Conservation (phyloP, 2,797 vertebrate species). For the Zenarchopterus dispar region DNA sequence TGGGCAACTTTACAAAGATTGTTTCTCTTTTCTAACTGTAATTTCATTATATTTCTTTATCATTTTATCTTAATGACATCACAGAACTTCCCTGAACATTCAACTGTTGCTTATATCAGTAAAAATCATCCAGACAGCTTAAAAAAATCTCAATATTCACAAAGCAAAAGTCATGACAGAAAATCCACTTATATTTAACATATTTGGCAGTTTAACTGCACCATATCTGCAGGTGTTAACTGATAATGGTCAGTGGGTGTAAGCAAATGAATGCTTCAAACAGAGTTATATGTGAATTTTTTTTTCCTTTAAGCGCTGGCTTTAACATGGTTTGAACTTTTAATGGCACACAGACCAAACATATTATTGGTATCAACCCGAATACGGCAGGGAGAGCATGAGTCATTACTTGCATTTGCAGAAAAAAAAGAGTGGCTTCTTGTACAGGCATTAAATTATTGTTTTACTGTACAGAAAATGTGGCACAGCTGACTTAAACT, state of each 20-base stretch:
- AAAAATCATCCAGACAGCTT: too few species aligned
- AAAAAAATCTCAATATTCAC: too few species aligned
- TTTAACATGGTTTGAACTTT: constrained; percentile 24
- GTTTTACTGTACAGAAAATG: constrained; percentile 61
- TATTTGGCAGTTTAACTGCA: background rate
- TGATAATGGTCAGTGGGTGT: background rate
- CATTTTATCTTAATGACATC: background rate
- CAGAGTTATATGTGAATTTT: too few species aligned
- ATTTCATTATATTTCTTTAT: too few species aligned
- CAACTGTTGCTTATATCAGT: too few species aligned
- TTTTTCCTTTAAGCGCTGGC: constrained; percentile 5
- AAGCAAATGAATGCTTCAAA: background rate
- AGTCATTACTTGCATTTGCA: constrained; percentile 17
- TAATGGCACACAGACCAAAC: constrained; percentile 19
- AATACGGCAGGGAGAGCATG: constrained; percentile 16
- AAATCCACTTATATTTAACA: background rate
- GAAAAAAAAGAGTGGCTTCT: constrained; percentile 26
- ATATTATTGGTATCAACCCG: constrained; percentile 11
- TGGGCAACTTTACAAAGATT: constrained; percentile 12
- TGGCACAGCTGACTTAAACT: constrained; percentile 64
- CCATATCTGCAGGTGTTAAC: too few species aligned
- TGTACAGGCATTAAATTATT: constrained; percentile 47
- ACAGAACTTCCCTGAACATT: background rate
- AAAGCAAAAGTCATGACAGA: background rate
- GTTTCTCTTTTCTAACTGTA: too few species aligned